Base-by-base conservation (phyloP, 2,888 invertebrate genomes). In the Napeogenes sylphis region DNA sequence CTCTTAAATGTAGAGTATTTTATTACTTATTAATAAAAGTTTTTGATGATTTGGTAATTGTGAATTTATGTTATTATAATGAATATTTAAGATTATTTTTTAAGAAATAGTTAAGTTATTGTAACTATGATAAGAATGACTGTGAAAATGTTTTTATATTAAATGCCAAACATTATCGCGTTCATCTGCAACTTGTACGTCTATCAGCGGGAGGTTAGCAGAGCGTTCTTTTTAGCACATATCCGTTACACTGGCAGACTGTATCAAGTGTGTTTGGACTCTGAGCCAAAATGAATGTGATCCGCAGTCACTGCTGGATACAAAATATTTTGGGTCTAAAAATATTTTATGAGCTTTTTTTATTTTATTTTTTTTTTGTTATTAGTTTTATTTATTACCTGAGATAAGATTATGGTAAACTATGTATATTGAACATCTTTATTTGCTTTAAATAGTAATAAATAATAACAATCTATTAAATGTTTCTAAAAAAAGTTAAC, bases 141-240 rank as follows among this genome's bases (percentile, higher is more conserved):
- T 8, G 8, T 42, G 42, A 38, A 38, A 38, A 38, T 38, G 38
- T 38, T 35, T 42, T 51, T 6, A 30, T 30, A 30, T 51, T 51
- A 8, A 10, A 30, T 55, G 5, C 12, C 2, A 46, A 61, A 56
- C 10, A 42, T 12, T 10, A 47, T 35, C 67, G 64, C 68, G 35
- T 8, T 10, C n/a, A 14, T 55, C 45, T 45, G n/a, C 30, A 35
- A 5, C 59, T 65, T 68, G 46, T 3, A 33, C 64, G 63, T 35
- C 42, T 12, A n/a, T 55, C 59, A 61, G 56, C 59, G 66, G 55
- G 54, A 59, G 70, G 55, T 71, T 77, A 76, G 75, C 73, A 73
- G 69, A 72, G 74, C 74, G 71, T 71, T 80, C 77, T 79, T 82
- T 82, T 80, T 77, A 76, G 73, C 71, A 67, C 75, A 70, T 69